Base-by-base conservation (phyloP, 2,888 invertebrate species). In the Aproaerema taeniolella region DNA sequence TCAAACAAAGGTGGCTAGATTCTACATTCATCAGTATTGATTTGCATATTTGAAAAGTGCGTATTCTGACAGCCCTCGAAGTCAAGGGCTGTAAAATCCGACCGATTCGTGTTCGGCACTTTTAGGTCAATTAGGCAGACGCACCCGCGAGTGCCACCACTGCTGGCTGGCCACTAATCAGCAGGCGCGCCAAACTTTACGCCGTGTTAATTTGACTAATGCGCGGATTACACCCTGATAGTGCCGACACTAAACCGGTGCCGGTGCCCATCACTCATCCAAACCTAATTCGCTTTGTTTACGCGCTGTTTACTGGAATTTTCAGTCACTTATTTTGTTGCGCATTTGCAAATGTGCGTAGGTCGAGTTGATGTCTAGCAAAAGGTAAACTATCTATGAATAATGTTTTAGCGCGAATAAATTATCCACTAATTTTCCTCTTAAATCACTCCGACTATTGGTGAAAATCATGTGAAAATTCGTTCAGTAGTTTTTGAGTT, bases 121-220 rank as follows among this genome's bases (percentile, higher is more conserved):
- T 85, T 85, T 85, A 85, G 86, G 86, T 86, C 86, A 86, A 86
- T 86, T 86, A 86, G 79, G 68, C 82, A 79, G 72, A 75, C 82
- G 77, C 81, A 68, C 79, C 79, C 79, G 75, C 64, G 61, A 24
- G 37, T n/a, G 26, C 8, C n/a, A 26, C 26, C n/a, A 5, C 26
- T 26, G n/a, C 8, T 9, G 26, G 26, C 7, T 20, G 26, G 26
- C 66, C 58, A 67, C 80, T 83, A 83, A 82, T 83, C 85, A 85
- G 80, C 53, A 5, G 75, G 66, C 80, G 70, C 78, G 75, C 75
- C 81, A 68, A 73, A 75, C 74, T 83, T 85, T 86, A 85, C 77
- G 67, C 76, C 76, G 83, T 86, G 86, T 86, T 86, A 86, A 86
- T 86, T 86, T 86, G 86, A 86, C 83, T 85, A 86, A 86, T 86